Evolutionary conservation across 2,113 vertebrate species (phyloP).

Genomic region (Polyodon spathula): DNA sequence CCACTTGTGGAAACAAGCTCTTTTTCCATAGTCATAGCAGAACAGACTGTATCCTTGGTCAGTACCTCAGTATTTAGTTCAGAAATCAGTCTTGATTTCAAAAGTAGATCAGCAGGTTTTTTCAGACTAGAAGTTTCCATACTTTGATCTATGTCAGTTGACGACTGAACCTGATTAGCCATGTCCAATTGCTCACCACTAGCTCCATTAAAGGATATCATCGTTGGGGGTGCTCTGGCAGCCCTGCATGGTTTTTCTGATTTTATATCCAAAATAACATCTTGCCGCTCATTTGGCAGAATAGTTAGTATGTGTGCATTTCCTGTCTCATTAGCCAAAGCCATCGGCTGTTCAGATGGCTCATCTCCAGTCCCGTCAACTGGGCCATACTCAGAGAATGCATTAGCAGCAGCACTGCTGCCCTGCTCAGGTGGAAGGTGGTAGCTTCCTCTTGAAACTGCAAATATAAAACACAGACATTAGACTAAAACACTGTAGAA

Average conservation of each 20-base stretch:
- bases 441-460: too few relatives aligned
- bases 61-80: constrained; percentile 36
- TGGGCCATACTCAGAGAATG: constrained; percentile 6
- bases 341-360: constrained; percentile 30
- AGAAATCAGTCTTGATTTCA: constrained; percentile 24
- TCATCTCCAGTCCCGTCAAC: constrained; percentile 14
- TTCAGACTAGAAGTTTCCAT: constrained; percentile 7
- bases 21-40: constrained; percentile 28
- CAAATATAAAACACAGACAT: too few relatives aligned
- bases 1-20: constrained; percentile 28
- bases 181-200: constrained; percentile 8
- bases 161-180: constrained; percentile 16
- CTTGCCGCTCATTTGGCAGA: constrained; percentile 17
- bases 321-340: constrained; percentile 35
- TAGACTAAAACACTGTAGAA: too few relatives aligned
- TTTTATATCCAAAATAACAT: constrained; percentile 19
- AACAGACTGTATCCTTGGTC: constrained; percentile 37
- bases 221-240: constrained; percentile 7
- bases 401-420: too few relatives aligned
- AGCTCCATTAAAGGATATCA: constrained; percentile 27
- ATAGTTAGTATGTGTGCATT: constrained; percentile 31
- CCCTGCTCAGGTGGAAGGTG: too few relatives aligned
- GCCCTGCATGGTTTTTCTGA: constrained; percentile 1
- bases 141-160: neutral
- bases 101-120: constrained; percentile 22